Evolutionary conservation across 2,113 vertebrate species (phyloP).

Genomic region (Entomyzon cyanotis): DNA sequence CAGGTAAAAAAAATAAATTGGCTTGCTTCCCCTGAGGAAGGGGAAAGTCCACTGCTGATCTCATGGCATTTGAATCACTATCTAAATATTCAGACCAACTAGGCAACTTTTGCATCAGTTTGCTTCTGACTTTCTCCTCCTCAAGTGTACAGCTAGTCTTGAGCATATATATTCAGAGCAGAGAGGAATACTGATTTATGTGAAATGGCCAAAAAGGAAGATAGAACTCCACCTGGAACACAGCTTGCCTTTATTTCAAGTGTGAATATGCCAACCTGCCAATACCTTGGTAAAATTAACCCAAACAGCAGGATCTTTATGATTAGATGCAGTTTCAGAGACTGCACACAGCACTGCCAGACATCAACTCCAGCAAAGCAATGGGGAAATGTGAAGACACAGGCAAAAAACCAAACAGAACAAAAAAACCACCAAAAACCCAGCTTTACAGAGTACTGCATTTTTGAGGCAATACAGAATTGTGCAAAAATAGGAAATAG

Average conservation of each 20-base stretch:
- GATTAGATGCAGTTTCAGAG: neutral
- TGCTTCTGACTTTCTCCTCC: neutral
- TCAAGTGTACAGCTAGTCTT: neutral
- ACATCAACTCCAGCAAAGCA: neutral
- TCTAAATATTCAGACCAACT: neutral
- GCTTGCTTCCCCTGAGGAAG: neutral
- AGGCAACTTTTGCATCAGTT: neutral
- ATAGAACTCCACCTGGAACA: neutral
- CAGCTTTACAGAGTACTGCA: neutral
- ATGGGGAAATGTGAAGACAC: accelerated
- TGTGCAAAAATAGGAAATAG: neutral
- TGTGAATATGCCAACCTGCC: neutral
- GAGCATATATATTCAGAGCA: neutral
- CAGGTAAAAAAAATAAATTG: neutral
- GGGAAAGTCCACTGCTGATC: neutral
- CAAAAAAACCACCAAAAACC: neutral
- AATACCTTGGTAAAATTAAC: neutral
- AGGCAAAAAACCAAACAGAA: neutral
- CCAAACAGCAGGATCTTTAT: neutral
- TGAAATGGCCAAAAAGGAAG: neutral
- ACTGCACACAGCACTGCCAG: neutral
- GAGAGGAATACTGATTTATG: neutral
- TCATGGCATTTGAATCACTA: neutral
- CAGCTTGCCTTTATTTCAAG: neutral
- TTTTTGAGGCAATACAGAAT: neutral